Conservation (phyloP, 2,797 vertebrate species). For the Alfaro cultratus region DNA sequence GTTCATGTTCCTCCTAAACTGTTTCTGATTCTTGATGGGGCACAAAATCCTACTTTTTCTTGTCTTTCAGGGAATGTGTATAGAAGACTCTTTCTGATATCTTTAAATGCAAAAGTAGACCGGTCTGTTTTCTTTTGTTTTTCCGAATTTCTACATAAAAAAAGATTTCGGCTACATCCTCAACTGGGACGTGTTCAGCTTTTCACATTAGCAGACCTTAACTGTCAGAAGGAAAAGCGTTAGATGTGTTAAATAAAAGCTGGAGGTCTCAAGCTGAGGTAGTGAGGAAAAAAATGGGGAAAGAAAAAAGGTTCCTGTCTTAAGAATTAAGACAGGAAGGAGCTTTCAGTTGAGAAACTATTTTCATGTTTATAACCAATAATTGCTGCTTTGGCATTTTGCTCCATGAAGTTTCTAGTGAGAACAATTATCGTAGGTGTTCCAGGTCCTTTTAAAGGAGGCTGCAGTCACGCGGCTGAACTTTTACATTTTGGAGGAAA, state of each 20-base stretch:
- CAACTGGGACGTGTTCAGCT: neutral
- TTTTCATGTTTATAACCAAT: neutral
- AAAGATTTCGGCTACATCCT: too few species aligned
- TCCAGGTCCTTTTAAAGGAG: neutral
- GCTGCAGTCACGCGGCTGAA: neutral
- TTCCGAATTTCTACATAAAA: neutral
- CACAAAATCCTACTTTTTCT: neutral
- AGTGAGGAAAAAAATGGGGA: neutral
- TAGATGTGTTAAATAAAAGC: neutral
- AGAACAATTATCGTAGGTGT: neutral
- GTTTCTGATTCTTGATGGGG: neutral
- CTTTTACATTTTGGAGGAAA: neutral
- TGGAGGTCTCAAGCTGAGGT: neutral
- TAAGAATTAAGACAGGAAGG: neutral
- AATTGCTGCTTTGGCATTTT: neutral
- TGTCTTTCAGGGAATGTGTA: neutral
- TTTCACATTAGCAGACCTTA: neutral
- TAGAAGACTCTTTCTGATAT: neutral
- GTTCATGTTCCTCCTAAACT: neutral
- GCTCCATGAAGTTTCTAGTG: neutral
- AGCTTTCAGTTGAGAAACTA: neutral
- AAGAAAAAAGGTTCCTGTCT: neutral
- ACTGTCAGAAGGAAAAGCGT: neutral
- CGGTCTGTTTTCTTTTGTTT: neutral
- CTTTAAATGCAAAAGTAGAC: neutral